Base-by-base conservation (phyloP, 2,113 vertebrate species). In the Emydura subglobosa region DNA sequence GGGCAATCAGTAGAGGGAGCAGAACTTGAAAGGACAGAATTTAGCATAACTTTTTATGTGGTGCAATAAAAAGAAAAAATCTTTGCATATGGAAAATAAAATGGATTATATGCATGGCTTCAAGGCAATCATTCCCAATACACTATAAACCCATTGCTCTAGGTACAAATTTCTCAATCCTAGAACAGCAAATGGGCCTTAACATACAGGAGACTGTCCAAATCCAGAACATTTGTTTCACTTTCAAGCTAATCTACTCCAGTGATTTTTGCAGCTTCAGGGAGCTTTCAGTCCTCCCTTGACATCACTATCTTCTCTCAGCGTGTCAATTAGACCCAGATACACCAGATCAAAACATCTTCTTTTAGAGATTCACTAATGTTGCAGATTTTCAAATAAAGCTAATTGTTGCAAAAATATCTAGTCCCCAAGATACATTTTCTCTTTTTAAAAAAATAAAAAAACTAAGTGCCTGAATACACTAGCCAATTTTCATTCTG, bases 361-460 rank as follows among this genome's bases (percentile, higher is more conserved):
- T 12, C 6, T 47, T 61, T 55, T 86, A 57, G 51, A 85, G 91
- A 89, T 17, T 84, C 13, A 42, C 7, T 57, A 22, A 80, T 80
- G n/a, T 92, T 81, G 39, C 27, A 50, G 39, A 39, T 39, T 39
- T 39, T 39, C 39, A 39, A 39, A 39, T 39, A 39, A 39, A 39
- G 39, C 39, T 39, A 39, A 39, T 39, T 80, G n/a, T 92, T 81
- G 39, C 27, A 50, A 87, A 4, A 1, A 1, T 55, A 1, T 25
- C n/a, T 78, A 42, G 22, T 92, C 51, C 47, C 22, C 6, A 65
- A 14, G 1, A 4, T 61, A 3, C 7, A 4, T 0, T 0, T 12
- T 2, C 1, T 79, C 14, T 78, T 51, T 22, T 72, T 24, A 83
- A 88, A 82, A 39, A 39, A 76, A 3, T 44, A 14, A 1, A 76